Conservation (phyloP, 1,140 invertebrate species). For the Drosophila simulans region DNA sequence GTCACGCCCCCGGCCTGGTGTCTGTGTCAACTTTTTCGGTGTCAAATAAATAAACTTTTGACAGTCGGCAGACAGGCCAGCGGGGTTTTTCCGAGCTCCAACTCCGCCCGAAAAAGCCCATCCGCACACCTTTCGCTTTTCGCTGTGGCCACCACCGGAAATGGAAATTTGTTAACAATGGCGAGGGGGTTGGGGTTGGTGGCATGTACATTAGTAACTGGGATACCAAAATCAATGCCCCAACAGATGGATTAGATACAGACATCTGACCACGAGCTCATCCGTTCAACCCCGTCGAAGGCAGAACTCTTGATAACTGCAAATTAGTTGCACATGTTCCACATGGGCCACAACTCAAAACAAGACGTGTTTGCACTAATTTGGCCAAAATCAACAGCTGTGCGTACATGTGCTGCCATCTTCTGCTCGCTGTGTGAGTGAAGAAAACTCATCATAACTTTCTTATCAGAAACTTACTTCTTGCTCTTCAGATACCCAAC, state of each 20-base stretch:
- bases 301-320: slow-evolving; percentile 55
- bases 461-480: slow-evolving; percentile 81
- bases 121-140: background rate
- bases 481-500: slow-evolving; percentile 51
- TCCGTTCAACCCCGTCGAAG: background rate
- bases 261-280: background rate
- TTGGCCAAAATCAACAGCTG: slow-evolving; percentile 83
- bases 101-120: background rate
- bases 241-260: slow-evolving; percentile 7
- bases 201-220: background rate
- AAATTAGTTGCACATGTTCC: slow-evolving; percentile 82
- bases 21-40: slow-evolving; percentile 78
- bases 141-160: slow-evolving; percentile 32
- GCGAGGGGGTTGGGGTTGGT: background rate
- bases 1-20: slow-evolving; percentile 40
- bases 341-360: slow-evolving; percentile 68
- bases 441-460: slow-evolving; percentile 82
- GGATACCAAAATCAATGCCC: slow-evolving; percentile 17
- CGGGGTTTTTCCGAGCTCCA: slow-evolving; percentile 13
- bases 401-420: slow-evolving; percentile 60
- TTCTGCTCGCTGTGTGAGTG: slow-evolving; percentile 30
- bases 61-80: slow-evolving; percentile 70
- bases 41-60: slow-evolving; percentile 82
- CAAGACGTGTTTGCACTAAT: slow-evolving; percentile 82
- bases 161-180: slow-evolving; percentile 34